Percentiles rank a stretch among this genome's conserved stretches.
These are phyloP conservation scores for Carettochelys insculpta DNA, from an alignment of 2,113 vertebrate genomes.

Conservation along the genomic window DNA sequence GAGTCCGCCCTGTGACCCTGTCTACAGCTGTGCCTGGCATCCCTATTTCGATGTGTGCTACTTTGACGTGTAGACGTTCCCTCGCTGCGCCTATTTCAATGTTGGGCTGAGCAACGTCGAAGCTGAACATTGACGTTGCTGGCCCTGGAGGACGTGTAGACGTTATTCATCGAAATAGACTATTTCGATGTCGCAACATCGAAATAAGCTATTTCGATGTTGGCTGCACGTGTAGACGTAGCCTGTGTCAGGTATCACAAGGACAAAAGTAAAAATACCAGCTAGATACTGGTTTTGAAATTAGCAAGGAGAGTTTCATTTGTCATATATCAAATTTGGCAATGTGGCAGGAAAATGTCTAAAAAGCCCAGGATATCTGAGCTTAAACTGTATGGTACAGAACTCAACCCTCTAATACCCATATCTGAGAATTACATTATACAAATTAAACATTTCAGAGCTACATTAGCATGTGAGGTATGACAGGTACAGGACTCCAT, in stretches of 20 bases:
- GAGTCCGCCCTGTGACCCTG: too few species aligned
- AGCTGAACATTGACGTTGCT: too few species aligned
- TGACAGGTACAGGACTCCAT: background rate
- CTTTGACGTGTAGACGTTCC: too few species aligned
- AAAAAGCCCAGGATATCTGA: background rate
- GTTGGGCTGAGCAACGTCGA: too few species aligned
- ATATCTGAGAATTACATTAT: background rate
- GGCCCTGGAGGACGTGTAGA: too few species aligned
- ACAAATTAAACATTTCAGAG: background rate
- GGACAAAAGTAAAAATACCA: background rate
- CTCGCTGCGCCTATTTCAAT: too few species aligned
- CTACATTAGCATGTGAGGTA: background rate
- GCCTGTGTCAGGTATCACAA: background rate
- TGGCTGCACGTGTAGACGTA: too few species aligned
- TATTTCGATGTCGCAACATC: too few species aligned
- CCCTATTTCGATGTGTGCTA: too few species aligned
- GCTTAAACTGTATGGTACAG: background rate
- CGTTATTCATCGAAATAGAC: too few species aligned
- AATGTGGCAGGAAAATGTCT: background rate
- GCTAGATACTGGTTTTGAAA: background rate
- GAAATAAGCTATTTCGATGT: too few species aligned
- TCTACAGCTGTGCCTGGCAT: too few species aligned
- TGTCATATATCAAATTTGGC: background rate
- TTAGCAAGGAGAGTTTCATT: background rate
- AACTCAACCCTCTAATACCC: background rate